Evolutionary conservation across 2,113 vertebrate species (phyloP).

Genomic region (Rhinopomastus cyanomelas): DNA sequence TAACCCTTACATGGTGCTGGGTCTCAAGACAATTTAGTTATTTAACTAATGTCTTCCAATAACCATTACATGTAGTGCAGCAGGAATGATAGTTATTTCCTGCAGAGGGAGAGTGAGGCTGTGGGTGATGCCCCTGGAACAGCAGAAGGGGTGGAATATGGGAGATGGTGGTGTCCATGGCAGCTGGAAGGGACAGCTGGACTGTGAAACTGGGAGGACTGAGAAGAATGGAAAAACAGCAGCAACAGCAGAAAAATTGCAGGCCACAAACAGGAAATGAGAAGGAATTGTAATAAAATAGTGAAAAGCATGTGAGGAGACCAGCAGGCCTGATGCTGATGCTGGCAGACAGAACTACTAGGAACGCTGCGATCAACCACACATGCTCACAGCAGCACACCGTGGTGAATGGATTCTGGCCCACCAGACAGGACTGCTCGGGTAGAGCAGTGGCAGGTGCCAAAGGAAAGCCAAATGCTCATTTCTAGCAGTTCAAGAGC

Average conservation of each 20-base stretch:
- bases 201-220: background rate
- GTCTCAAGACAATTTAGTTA: slow-evolving; percentile 57
- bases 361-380: background rate
- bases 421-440: background rate
- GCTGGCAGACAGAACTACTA: background rate
- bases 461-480: background rate
- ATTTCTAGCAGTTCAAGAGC: background rate
- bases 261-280: background rate
- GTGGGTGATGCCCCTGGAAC: background rate
- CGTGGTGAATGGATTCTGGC: background rate
- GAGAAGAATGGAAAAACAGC: background rate
- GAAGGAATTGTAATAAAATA: background rate
- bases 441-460: background rate
- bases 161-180: background rate
- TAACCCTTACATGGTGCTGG: slow-evolving; percentile 13
- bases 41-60: slow-evolving; percentile 38
- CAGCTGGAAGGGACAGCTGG: slow-evolving; percentile 41
- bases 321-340: background rate
- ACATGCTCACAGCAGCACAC: background rate
- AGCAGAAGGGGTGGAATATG: background rate
- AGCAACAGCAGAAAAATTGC: slow-evolving; percentile 11
- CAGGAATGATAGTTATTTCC: slow-evolving; percentile 62
- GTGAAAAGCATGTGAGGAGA: background rate
- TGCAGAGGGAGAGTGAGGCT: slow-evolving; percentile 18
- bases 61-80: background rate